Evolutionary conservation across 2,888 invertebrate species (phyloP).

Genomic region (Amaurobius ferox): DNA sequence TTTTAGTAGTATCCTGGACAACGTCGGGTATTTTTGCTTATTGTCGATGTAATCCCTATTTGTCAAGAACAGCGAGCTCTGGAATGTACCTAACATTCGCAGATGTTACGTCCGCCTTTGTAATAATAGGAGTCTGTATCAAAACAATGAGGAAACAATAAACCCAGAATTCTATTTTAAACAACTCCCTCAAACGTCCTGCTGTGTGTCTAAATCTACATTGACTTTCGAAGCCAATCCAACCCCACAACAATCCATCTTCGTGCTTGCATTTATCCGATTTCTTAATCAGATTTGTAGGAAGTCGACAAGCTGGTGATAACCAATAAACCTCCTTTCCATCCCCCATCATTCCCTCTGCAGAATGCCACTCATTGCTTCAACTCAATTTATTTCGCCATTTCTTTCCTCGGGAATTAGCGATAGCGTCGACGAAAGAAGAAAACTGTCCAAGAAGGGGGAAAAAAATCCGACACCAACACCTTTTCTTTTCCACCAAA

Average conservation of each 20-base stretch:
- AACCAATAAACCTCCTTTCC: background rate
- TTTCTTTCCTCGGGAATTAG: conserved; percentile 29
- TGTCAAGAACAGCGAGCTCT: too few species aligned
- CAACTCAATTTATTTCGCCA: conserved; percentile 38
- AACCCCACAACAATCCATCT: conserved; percentile 1
- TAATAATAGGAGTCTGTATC: too few species aligned
- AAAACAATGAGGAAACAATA: too few species aligned
- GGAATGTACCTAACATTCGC: too few species aligned
- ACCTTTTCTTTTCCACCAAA: conserved; percentile 18
- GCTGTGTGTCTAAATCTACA: too few species aligned
- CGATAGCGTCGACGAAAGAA: conserved; percentile 44
- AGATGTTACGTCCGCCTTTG: too few species aligned
- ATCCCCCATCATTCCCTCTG: background rate
- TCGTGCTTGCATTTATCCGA: background rate
- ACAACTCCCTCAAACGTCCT: too few species aligned
- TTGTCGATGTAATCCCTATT: too few species aligned
- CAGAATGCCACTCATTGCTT: conserved; percentile 31
- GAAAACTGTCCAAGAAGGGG: conserved; percentile 3
- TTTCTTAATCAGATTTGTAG: conserved; percentile 12
- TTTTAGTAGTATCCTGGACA: too few species aligned
- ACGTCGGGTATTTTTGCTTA: too few species aligned
- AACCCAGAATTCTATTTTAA: too few species aligned
- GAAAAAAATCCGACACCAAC: background rate
- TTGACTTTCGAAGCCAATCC: background rate
- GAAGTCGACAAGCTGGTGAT: conserved; percentile 12